Conservation (phyloP, 2,113 vertebrate genomes). For the Hydropotes inermis region DNA sequence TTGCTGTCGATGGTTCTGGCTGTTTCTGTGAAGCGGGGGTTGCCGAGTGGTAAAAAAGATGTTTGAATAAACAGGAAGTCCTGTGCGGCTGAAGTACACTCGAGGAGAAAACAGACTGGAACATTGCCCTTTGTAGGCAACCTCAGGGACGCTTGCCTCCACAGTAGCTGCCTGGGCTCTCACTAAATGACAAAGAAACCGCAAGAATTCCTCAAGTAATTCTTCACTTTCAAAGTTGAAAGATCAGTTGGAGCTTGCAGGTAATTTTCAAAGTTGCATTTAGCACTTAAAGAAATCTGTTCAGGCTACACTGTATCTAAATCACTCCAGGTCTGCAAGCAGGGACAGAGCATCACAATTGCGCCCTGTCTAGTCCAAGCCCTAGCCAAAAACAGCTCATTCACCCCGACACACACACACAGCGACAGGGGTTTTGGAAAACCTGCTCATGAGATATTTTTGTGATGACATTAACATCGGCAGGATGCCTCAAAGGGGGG, state of each 20-base stretch:
- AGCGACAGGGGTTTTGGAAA: conserved; percentile 49
- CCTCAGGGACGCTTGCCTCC: conserved; percentile 80
- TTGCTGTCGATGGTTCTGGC: conserved; percentile 84
- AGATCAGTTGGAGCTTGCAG: conserved; percentile 75
- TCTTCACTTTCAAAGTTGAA: conserved; percentile 69
- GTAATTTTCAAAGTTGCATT: conserved; percentile 77
- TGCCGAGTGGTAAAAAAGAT: conserved; percentile 89
- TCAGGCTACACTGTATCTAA: not conserved
- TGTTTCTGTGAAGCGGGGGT: conserved; percentile 89
- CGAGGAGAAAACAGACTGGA: conserved; percentile 89
- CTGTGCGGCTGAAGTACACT: conserved; percentile 87
- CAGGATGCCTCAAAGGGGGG: conserved; percentile 5
- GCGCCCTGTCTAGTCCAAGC: conserved; percentile 58
- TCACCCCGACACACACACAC: conserved; percentile 43
- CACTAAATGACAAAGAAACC: conserved; percentile 84
- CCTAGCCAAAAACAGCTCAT: conserved; percentile 53
- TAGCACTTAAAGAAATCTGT: conserved; percentile 58
- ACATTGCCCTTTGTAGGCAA: conserved; percentile 85
- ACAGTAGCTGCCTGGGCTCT: conserved; percentile 83
- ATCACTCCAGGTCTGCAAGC: conserved; percentile 29
- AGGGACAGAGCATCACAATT: conserved; percentile 68
- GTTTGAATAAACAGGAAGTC: conserved; percentile 99
- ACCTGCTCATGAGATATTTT: conserved; percentile 65
- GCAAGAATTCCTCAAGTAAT: conserved; percentile 82
- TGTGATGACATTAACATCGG: conserved; percentile 60